These are phyloP conservation scores for Pristionchus pacificus DNA, from an alignment of 1,140 invertebrate genomes.

Conservation along the genomic window DNA sequence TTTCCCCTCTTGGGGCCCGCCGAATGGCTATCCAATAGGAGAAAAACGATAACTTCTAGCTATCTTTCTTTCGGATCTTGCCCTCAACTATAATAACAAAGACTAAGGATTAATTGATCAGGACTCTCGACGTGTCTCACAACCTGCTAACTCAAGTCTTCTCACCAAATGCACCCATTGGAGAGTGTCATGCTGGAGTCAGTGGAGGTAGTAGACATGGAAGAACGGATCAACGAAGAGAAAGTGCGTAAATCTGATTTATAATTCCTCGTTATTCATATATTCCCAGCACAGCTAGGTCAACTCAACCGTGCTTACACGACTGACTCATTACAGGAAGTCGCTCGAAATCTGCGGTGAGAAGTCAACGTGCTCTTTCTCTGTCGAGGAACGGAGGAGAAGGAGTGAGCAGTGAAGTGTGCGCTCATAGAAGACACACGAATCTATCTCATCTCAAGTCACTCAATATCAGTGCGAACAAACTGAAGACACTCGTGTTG, in stretches of 20 bases:
- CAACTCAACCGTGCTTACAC: not conserved
- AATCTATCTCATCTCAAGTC: constrained; percentile 76
- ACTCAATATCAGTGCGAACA: constrained; percentile 79
- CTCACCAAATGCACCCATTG: not conserved
- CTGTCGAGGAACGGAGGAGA: constrained; percentile 32
- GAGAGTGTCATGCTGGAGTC: not conserved
- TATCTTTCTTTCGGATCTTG: too few relatives aligned
- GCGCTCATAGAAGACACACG: constrained; percentile 75
- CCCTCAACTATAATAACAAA: too few relatives aligned
- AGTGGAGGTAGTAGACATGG: not conserved
- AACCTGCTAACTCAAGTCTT: constrained; percentile 71
- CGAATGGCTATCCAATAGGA: too few relatives aligned
- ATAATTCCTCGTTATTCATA: not conserved
- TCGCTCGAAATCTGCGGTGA: constrained; percentile 53
- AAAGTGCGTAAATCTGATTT: not conserved
- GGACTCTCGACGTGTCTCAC: constrained; percentile 85
- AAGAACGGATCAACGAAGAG: not conserved
- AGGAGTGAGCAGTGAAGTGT: constrained; percentile 58
- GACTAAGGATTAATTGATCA: too few relatives aligned
- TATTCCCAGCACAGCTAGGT: too few relatives aligned
- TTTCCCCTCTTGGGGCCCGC: too few relatives aligned
- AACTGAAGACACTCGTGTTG: constrained; percentile 60
- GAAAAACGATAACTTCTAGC: too few relatives aligned
- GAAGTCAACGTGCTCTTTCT: constrained; percentile 48
- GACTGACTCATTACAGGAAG: constrained; percentile 34